Evolutionary conservation across 2,888 invertebrate genomes (phyloP), one percentile per base, ranked within the genome.

Genomic region (Mylabris sibirica): DNA sequence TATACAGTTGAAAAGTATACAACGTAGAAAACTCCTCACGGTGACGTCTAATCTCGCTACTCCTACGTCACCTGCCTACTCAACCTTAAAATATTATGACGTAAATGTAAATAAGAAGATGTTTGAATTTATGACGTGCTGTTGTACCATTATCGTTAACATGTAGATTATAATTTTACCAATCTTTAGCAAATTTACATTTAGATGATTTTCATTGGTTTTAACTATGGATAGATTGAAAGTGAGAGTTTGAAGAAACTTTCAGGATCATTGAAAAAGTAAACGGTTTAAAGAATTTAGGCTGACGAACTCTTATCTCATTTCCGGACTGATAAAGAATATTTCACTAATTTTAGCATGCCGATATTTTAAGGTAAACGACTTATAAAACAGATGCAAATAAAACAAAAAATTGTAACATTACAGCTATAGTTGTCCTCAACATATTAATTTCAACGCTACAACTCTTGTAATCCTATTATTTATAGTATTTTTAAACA

Each of bases 61-160:
- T 64, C 71, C 74, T 72, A 74, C 74, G 74, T 74, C 74, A 74
- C 74, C 72, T 72, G 70, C 72, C 72, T 70, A 75, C 75, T 72
- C 70, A 59, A 41, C 67, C 65, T 64, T 70, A 68, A 71, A 74
- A 72, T 71, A 71, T 72, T 66, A 66, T 76, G 76, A 76, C 76
- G 76, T 74, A 72, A 71, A 74, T 74, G 69, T 74, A 73, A 74
- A 75, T 75, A 75, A 72, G 71, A 65, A 70, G 67, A 70, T 70
- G 70, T 60, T n/a, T 24, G 67, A 63, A 70, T 70, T 70, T 70
- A 67, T 59, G 70, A 67, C 44, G 68, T 57, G 35, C n/a, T 38
- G 59, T 38, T 34, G 26, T 35, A 38, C 26, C 64, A 20, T 57
- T 11, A 64, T 57, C 64, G 64, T 64, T 64, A 53, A 64, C 3